Evolutionary conservation across 2,113 vertebrate species (phyloP).

Genomic region (Mirza zaza): DNA sequence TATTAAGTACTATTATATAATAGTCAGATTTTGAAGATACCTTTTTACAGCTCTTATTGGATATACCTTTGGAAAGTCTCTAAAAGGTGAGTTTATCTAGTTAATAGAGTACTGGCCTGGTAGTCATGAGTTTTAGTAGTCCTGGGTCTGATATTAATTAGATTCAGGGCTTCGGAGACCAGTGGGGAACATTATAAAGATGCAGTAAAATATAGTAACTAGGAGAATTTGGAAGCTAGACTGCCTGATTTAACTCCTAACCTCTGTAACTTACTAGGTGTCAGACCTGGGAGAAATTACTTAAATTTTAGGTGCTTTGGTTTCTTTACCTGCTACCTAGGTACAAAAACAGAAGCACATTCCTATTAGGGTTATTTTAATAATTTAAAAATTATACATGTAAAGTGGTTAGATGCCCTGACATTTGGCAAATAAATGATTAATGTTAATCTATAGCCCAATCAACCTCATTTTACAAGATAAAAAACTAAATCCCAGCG

Average conservation of each 20-base stretch:
- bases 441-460: neutral
- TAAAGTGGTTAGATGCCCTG: neutral
- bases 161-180: neutral
- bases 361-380: neutral
- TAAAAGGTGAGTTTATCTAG: neutral
- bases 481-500: neutral
- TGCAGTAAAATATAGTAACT: no score
- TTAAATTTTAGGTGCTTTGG: neutral
- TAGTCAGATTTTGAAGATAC: neutral
- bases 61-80: neutral
- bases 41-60: neutral
- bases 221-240: neutral
- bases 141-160: neutral
- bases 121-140: neutral
- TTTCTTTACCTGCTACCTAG: neutral
- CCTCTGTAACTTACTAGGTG: neutral
- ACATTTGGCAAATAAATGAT: neutral
- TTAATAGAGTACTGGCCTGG: neutral
- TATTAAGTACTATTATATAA: constrained; percentile 31
- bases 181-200: neutral
- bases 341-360: neutral
- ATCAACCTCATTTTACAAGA: neutral
- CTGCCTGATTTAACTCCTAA: neutral
- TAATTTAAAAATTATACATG: neutral
- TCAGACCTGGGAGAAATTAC: neutral